Evolutionary conservation across 2,888 invertebrate species (phyloP), one percentile per base, ranked within the genome.

Genomic region (Rhagium mordax): DNA sequence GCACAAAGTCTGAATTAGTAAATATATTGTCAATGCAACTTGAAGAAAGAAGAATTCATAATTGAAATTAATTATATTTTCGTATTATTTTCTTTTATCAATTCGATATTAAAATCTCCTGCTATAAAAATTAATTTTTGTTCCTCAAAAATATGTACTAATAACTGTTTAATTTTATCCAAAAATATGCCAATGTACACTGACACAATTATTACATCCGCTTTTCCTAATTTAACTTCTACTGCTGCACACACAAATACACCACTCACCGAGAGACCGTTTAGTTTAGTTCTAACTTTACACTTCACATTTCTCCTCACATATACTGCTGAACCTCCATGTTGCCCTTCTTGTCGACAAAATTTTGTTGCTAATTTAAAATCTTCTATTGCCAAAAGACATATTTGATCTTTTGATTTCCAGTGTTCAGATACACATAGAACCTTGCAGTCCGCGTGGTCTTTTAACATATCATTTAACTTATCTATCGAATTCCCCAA

Each of bases 291-390:
- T 24, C 18, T 48, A 13, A 64, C 20, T 49, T 48, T 64, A 21
- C 6, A 47, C 16, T 41, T 15, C 20, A 61, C 18, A 41, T 7
- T 16, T 59, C 18, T 48, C 13, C 57, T 20, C 16, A 21, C 33
- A 49, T 68, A 49, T 5, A 60, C 48, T 16, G 49, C 59, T 57
- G 59, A 48, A 21, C 68, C 68, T 13, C 51, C 51, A 51, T 61
- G 69, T 15, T 69, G 60, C 15, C 60, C 48, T 29, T 61, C 51
- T 13, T 51, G 51, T 49, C 69, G n/a, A 15, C 61, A 60, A 33
- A 61, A 69, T 3, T 13, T 60, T 7, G 29, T 16, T 13, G 13
- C 61, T 13, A 69, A 20, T 49, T 27, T 60, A 29, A 69, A 69
- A 21, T 60, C 53, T 20, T 18, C 27, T 1, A 61, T 60, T 16